Evolutionary conservation across 2,797 vertebrate species (phyloP), one percentile per base, ranked within the genome.

Genomic region (Sebastes diploproa): DNA sequence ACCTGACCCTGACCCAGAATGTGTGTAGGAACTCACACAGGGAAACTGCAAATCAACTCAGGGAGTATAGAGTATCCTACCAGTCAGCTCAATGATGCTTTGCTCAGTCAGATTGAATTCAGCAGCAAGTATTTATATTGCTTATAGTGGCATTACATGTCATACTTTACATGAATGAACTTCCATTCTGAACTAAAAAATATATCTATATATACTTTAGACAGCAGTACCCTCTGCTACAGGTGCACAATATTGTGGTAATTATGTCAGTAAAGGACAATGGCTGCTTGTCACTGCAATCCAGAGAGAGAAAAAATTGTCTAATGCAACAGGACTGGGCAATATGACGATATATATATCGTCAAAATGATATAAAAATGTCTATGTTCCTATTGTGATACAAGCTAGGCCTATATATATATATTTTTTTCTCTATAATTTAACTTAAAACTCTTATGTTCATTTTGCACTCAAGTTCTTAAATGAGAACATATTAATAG

Each of bases 1-100:
- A 46, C 42, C 23, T 84, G 81, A 88, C 80, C 68, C 77, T 82
- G 74, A 91, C 62, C 67, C 58, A 82, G 76, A 83, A 82, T 78
- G 78, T 59, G 55, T 66, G 46, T 8, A 54, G 30, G 80, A 83
- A 81, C 70, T 75, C 63, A 55, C 38, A 65, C 14, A 32, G 34
- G 32, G 69, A 84, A 80, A 75, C 56, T 61, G 52, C 52, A 84
- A 70, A 74, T 77, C 29, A 84, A 74, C 79, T 77, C 27, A 1
- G 64, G 72, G 80, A 80, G 78, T 66, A 81, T 68, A 46, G 5
- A 71, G 72, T 85, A 78, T 79, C 87, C 30, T 65, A 67, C 34
- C 34, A 76, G 56, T 61, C 67, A 70, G 74, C 54, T 85, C 78
- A 72, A 34, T 54, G 77, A 80, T 72, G 58, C 63, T 36, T 46